Conservation (phyloP, 2,113 vertebrate species). For the Scalopus aquaticus region DNA sequence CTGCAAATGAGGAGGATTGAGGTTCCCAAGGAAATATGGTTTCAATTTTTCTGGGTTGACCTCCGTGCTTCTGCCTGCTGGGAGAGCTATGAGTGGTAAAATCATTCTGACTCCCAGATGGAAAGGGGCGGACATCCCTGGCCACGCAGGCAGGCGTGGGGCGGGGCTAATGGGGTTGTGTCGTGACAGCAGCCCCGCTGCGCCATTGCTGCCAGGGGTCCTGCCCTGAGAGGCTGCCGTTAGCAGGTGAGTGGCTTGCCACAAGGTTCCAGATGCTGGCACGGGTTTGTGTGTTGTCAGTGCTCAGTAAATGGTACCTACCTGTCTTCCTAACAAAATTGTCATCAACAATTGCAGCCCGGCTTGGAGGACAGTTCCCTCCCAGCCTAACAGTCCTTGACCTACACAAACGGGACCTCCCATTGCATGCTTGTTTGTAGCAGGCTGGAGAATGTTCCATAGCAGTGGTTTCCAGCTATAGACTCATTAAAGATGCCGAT, state of each 20-base stretch:
- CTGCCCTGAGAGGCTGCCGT: background rate
- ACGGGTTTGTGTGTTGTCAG: background rate
- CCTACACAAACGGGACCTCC: background rate
- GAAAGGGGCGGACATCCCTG: background rate
- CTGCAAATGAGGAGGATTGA: constrained; percentile 32
- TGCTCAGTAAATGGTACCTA: background rate
- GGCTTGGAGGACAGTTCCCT: background rate
- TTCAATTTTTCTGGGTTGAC: constrained; percentile 30
- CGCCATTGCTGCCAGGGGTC: background rate
- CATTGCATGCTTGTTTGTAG: background rate
- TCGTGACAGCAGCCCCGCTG: background rate
- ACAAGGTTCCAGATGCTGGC: background rate
- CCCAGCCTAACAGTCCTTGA: background rate
- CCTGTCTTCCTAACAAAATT: background rate
- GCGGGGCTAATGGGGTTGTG: background rate
- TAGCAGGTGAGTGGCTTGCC: background rate
- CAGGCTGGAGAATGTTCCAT: background rate
- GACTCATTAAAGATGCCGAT: background rate
- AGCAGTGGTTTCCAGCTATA: background rate
- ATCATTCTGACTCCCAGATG: background rate
- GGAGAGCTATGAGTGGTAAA: background rate
- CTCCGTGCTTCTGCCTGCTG: background rate
- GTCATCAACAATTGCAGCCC: background rate
- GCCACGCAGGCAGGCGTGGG: no score
- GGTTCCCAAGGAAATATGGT: background rate